Base-by-base conservation (phyloP, 1,140 invertebrate genomes). In the Bombus terrestris region DNA sequence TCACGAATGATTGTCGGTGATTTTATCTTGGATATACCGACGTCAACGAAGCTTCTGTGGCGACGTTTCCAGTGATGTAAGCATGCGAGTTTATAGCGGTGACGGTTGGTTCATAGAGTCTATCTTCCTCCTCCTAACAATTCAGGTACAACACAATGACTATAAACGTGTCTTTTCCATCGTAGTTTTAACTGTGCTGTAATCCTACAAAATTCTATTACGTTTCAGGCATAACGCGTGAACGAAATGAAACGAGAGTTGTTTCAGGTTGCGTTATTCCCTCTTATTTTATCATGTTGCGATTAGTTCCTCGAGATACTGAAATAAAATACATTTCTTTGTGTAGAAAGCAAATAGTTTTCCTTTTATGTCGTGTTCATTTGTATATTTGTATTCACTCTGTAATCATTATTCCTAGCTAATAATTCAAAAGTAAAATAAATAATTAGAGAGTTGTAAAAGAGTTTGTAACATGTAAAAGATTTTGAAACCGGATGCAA, bases 61-160 rank as follows among this genome's bases (percentile, higher is more conserved):
- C 78, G 73, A 77, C 66, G 84, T 75, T 81, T 43, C 47, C 37
- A 92, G 76, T 93, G 92, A 93, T 92, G 90, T 92, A 92, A 93
- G 91, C 90, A 91, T 84, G 75, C 76, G 88, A 85, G 91, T 93
- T 92, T 92, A 93, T 92, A 93, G 92, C 91, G 87, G 89, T 93
- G 92, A 93, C 91, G 77, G 83, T 86, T 86, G 74, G 83, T 87
- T 86, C 85, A 69, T 83, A 81, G 83, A 83, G 47, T 89, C 68
- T 78, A 47, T 88, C 82, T 83, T 73, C 41, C 53, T 87, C 53
- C 76, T 72, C 79, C 43, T 69, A 78, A 83, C 80, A 43, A 35
- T 35, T 64, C 81, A 90, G 89, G 88, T 89, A 75, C 25, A 74
- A 83, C 37, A 59, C 57, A 66, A 66, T 68, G 57, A 64, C 18